Percentiles rank a stretch among this genome's conserved stretches.
Evolutionary conservation across 2,113 vertebrate species (phyloP).

Genomic region (Gobius niger): DNA sequence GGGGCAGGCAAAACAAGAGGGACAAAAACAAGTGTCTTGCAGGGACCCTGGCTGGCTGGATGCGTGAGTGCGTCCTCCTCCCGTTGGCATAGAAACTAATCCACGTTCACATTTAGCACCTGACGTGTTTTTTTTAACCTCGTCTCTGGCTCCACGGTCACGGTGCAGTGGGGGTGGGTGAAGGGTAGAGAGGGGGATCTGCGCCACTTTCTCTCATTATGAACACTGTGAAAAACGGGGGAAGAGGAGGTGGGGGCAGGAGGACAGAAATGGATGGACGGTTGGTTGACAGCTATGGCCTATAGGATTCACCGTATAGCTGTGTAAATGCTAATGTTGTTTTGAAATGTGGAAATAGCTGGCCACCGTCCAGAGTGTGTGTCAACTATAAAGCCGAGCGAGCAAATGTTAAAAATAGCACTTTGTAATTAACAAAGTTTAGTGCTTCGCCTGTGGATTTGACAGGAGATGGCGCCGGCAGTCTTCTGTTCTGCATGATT

Average conservation of each 20-base stretch:
- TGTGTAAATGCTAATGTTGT: neutral
- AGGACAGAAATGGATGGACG: slow-evolving; percentile 27
- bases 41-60: slow-evolving; percentile 70
- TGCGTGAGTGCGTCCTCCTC: slow-evolving; percentile 69
- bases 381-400: neutral
- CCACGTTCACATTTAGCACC: slow-evolving; percentile 79
- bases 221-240: slow-evolving; percentile 45
- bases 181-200: slow-evolving; percentile 56
- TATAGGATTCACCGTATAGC: slow-evolving; percentile 8
- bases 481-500: too few species aligned
- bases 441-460: too few species aligned
- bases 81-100: slow-evolving; percentile 83
- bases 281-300: slow-evolving; percentile 58
- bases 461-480: too few species aligned
- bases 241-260: slow-evolving; percentile 13
- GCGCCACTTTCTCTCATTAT: slow-evolving; percentile 65
- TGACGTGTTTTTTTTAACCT: slow-evolving; percentile 55
- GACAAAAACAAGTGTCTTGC: slow-evolving; percentile 76
- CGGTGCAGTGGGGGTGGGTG: slow-evolving; percentile 49
- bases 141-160: slow-evolving; percentile 27
- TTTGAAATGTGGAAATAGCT: neutral
- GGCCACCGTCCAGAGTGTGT: neutral
- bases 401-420: too few species aligned
- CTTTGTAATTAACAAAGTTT: too few species aligned
- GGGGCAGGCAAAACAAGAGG: slow-evolving; percentile 63